A percentile compares a stretch with the other conserved stretches of the same genome.
Evolutionary conservation across 2,113 vertebrate species (phyloP).

Genomic region (Phylloscopus whistleri): DNA sequence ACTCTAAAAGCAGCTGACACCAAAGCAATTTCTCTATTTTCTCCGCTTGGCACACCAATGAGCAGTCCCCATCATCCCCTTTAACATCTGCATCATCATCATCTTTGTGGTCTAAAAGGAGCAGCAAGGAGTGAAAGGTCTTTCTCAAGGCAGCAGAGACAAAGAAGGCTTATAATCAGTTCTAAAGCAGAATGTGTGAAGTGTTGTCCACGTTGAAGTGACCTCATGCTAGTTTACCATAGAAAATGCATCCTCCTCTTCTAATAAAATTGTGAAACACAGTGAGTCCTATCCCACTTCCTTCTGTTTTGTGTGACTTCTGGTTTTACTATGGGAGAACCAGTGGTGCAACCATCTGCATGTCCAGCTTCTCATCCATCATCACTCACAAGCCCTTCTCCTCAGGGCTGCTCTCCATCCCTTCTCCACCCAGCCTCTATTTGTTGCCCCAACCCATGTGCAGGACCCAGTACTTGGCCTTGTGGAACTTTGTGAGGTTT

Average conservation of each 20-base stretch:
- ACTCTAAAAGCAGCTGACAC: not conserved
- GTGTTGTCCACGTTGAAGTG: not conserved
- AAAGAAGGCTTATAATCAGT: not conserved
- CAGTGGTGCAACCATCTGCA: not conserved
- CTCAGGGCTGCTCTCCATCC: not conserved
- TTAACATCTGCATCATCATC: not conserved
- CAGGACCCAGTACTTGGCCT: not conserved
- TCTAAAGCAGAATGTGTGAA: not conserved
- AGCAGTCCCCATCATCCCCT: not conserved
- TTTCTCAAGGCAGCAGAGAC: not conserved
- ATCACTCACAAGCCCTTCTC: not conserved
- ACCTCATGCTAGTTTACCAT: not conserved
- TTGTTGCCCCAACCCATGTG: not conserved
- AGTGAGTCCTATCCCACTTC: not conserved
- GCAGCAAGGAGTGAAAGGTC: not conserved
- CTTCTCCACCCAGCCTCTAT: no score
- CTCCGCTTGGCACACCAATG: not conserved
- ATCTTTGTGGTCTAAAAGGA: not conserved
- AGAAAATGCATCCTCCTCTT: not conserved
- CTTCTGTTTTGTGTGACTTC: not conserved
- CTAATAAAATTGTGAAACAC: not conserved
- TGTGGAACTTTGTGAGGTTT: not conserved
- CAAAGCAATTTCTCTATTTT: not conserved
- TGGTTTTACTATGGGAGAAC: not conserved
- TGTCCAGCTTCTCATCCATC: no score